Percentiles rank a stretch among this genome's conserved stretches.
Conservation (phyloP, 1,140 invertebrate species). For the Oryctes rhinoceros region DNA sequence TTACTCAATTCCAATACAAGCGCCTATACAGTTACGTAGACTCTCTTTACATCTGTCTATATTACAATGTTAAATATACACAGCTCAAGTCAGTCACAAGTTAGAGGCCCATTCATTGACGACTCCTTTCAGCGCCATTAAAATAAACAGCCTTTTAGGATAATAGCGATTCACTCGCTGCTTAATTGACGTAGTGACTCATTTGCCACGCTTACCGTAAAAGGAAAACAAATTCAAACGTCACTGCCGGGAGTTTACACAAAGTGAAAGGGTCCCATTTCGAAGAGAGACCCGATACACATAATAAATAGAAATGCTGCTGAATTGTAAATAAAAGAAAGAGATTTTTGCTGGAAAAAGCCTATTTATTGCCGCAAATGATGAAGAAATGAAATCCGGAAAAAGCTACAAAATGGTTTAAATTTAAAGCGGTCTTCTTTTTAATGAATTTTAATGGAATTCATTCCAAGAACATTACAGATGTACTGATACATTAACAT, state of each 20-base stretch:
- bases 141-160: conserved; percentile 15
- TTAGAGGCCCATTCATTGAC: conserved; percentile 4
- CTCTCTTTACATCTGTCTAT: neutral
- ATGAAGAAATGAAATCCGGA: too few relatives aligned
- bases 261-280: neutral
- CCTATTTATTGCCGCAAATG: too few relatives aligned
- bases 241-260: neutral
- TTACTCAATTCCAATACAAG: neutral
- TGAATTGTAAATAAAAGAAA: neutral
- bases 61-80: conserved; percentile 11
- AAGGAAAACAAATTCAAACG: conserved; percentile 10
- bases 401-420: too few relatives aligned
- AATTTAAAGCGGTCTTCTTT: too few relatives aligned
- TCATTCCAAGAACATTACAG: too few relatives aligned
- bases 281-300: neutral
- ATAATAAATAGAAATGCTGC: neutral
- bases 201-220: neutral
- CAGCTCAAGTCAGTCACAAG: conserved; percentile 2
- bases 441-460: too few relatives aligned
- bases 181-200: neutral
- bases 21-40: neutral
- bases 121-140: conserved; percentile 8
- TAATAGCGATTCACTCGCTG: conserved; percentile 1
- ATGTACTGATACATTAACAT: too few relatives aligned
- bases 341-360: too few relatives aligned